phyloP scores from a whole-genome alignment of 92 coral and sea anemone genomes.

The Pocillopora meandrina region DNA sequence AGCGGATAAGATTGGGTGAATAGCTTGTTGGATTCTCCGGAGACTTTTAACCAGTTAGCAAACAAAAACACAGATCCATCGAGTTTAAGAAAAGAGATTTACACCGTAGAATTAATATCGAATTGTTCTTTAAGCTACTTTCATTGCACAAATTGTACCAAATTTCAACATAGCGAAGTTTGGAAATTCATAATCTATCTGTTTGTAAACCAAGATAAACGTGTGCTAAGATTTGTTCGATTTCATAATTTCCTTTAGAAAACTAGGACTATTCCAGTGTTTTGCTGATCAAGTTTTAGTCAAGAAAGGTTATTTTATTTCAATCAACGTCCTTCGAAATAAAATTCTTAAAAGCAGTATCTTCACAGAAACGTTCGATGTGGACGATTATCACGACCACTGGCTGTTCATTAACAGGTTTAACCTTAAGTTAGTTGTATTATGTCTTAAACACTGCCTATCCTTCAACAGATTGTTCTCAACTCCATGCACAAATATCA shows the following conservation, averaged over 20 bases:
- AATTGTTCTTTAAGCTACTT: not conserved
- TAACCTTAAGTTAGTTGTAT: not conserved
- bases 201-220: not conserved
- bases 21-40: not conserved
- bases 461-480: constrained; percentile 75
- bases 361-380: too few relatives aligned
- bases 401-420: not conserved
- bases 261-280: not conserved
- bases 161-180: not conserved
- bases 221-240: not conserved
- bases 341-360: too few relatives aligned
- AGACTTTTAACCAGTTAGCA: not conserved
- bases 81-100: not conserved
- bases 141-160: not conserved
- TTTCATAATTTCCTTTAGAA: not conserved
- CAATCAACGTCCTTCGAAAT: too few relatives aligned
- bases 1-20: constrained; percentile 22
- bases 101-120: not conserved
- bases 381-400: too few relatives aligned
- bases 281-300: too few relatives aligned
- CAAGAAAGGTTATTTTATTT: too few relatives aligned
- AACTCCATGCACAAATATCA: constrained; percentile 98
- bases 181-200: not conserved
- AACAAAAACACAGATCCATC: not conserved
- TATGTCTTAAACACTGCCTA: not conserved